Percentiles rank a stretch among this genome's conserved stretches.
Evolutionary conservation across 2,888 invertebrate genomes (phyloP).

Genomic region (Scaptomyza flava): DNA sequence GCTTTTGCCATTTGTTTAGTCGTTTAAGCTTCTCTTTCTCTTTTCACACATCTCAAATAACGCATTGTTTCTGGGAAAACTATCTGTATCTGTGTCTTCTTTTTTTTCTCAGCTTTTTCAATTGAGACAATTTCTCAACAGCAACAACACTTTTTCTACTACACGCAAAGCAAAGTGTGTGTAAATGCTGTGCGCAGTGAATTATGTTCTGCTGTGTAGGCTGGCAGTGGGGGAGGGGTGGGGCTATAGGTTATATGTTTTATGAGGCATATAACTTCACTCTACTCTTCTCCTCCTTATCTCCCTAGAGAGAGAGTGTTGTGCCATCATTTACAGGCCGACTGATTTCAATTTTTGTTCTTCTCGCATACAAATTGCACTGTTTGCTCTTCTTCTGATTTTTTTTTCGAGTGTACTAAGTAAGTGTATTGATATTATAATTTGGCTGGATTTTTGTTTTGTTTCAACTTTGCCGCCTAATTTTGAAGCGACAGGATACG

Average conservation of each 20-base stretch:
- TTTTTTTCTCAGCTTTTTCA: constrained; percentile 1
- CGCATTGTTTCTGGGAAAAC: not conserved
- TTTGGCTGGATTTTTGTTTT: not conserved
- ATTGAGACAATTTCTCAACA: not conserved
- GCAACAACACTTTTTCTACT: not conserved
- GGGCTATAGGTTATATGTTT: constrained; percentile 46
- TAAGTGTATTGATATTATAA: not conserved
- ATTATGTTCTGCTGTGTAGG: constrained; percentile 48
- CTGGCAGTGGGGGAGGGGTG: no score
- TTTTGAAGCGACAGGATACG: constrained; percentile 34
- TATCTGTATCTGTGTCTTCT: no score
- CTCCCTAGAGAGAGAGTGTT: constrained; percentile 7
- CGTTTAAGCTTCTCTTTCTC: not conserved
- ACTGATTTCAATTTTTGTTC: constrained; percentile 46
- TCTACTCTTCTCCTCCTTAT: not conserved
- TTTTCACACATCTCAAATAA: not conserved
- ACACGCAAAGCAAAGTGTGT: constrained; percentile 16
- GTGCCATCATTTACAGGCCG: constrained; percentile 53
- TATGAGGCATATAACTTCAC: constrained; percentile 44
- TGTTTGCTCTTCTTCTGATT: not conserved
- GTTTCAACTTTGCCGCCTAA: constrained; percentile 33
- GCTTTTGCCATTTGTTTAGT: no score
- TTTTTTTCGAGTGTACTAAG: not conserved
- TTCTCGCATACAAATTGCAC: constrained; percentile 30
- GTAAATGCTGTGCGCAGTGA: constrained; percentile 26